A percentile compares a stretch with the other conserved stretches of the same genome.
phyloP scores from a whole-genome alignment of 2,888 invertebrate genomes.

The Eurytoma adleriae region DNA sequence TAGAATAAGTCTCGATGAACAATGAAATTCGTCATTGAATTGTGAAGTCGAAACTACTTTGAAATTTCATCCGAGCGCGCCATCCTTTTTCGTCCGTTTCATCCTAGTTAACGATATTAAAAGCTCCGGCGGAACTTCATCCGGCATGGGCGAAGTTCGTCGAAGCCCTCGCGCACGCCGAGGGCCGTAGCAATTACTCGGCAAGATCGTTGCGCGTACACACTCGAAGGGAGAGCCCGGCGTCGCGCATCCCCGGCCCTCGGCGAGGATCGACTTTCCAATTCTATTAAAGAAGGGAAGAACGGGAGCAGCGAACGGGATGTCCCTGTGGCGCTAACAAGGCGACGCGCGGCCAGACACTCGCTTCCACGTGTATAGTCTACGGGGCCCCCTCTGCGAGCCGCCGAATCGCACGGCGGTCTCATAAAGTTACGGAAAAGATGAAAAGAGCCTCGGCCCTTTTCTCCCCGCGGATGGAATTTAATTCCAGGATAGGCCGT shows the following conservation, averaged over 20 bases:
- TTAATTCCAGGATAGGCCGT: conserved; percentile 8
- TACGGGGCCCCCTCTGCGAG: background rate
- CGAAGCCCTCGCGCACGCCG: background rate
- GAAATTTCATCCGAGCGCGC: no score
- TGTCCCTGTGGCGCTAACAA: conserved; percentile 39
- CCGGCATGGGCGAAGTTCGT: background rate
- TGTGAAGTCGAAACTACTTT: no score
- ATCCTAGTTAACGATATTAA: conserved; percentile 23
- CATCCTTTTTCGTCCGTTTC: background rate
- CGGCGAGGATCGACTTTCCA: conserved; percentile 57
- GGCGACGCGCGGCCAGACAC: conserved; percentile 19
- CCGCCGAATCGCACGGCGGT: conserved; percentile 7
- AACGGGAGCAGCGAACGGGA: background rate
- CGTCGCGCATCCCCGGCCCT: conserved; percentile 10
- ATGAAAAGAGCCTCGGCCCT: conserved; percentile 2
- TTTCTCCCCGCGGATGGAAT: background rate
- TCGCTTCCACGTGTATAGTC: conserved; percentile 1
- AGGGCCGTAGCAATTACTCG: conserved; percentile 10
- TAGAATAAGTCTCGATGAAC: no score
- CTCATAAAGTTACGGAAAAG: conserved; percentile 14
- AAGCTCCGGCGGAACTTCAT: background rate
- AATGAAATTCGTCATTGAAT: no score
- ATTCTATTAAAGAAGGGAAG: conserved; percentile 58
- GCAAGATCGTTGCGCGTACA: conserved; percentile 33
- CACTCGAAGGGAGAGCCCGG: background rate